Base-by-base conservation (phyloP, 1,140 invertebrate genomes). In the Drosophila nigromelanica region DNA sequence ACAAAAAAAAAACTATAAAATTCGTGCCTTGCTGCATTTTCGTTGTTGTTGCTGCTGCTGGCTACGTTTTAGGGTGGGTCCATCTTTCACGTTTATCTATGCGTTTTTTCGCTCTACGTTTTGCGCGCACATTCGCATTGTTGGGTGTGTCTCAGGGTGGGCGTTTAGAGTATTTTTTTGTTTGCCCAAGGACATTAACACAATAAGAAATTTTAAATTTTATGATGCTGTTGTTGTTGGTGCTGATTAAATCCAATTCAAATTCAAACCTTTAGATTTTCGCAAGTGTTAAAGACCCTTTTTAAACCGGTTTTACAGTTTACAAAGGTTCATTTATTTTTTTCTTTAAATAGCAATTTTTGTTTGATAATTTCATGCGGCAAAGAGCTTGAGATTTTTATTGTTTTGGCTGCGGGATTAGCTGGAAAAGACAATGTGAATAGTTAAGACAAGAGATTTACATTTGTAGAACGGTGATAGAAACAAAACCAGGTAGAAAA, bases 301-400 rank as follows among this genome's bases (percentile, higher is more conserved):
- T 40, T 27, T 18, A 42, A 69, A 73, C 71, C 64, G 50, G 70
- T 73, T 73, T 59, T 59, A 66, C 62, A 42, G 48, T 60, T 73
- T n/a, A 24, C 27, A 5, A 5, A 5, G 5, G 27, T 27, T 27
- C 5, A 27, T 27, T 45, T 35, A n/a, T 30, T 42, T 24, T 56
- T 15, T 21, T 37, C 24, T 61, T 21, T 18, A 62, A 85, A 79
- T 73, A 43, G 43, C 68, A 70, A 60, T 78, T 78, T 68, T 14
- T 48, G 50, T 27, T 33, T 87, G 81, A 86, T 87, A 82, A 86
- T 78, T 86, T 87, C 81, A 86, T 74, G 48, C 70, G 43, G 60
- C 55, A 42, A 78, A 55, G 52, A 37, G 52, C n/a, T 55, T 8
- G 33, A 24, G n/a, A 4, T 11, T 11, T 18, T 15, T 15, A 27